Evolutionary conservation across 92 coral and sea anemone species (phyloP).

Genomic region (Epizoanthus ramosus): DNA sequence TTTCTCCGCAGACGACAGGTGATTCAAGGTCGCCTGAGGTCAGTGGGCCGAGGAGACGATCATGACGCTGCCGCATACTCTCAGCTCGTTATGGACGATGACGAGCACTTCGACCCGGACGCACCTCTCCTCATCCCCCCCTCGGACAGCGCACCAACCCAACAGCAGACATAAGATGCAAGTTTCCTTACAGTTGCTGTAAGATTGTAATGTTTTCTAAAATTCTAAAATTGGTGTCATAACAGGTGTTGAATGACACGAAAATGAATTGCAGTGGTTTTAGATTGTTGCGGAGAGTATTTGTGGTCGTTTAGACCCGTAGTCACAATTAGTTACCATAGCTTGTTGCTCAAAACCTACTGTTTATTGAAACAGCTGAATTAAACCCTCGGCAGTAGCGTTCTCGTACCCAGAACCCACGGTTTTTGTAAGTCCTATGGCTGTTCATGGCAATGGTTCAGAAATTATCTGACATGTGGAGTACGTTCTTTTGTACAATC

Average conservation of each 20-base stretch:
- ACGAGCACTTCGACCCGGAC: constrained; percentile 41
- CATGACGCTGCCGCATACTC: constrained; percentile 10
- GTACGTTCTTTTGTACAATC: too few relatives aligned
- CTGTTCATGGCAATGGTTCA: too few relatives aligned
- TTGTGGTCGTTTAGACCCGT: too few relatives aligned
- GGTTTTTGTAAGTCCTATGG: too few relatives aligned
- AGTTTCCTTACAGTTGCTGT: background rate
- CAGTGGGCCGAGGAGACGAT: background rate
- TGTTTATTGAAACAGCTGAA: too few relatives aligned
- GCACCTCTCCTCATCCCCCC: constrained; percentile 49
- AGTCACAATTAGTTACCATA: too few relatives aligned
- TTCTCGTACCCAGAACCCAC: too few relatives aligned
- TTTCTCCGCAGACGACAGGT: constrained; percentile 22
- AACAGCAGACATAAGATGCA: constrained; percentile 7
- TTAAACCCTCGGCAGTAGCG: too few relatives aligned
- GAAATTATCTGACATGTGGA: too few relatives aligned
- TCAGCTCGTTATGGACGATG: constrained; percentile 33
- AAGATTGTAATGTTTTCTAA: background rate
- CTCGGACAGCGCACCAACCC: constrained; percentile 5
- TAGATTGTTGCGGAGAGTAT: too few relatives aligned
- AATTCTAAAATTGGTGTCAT: background rate
- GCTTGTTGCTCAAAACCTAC: too few relatives aligned
- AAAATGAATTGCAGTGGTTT: too few relatives aligned
- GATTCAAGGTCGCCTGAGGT: constrained; percentile 11
- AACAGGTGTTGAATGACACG: background rate